These are phyloP conservation scores for Patagioenas fasciata DNA, from an alignment of 2,113 vertebrate genomes.

Conservation along the genomic window DNA sequence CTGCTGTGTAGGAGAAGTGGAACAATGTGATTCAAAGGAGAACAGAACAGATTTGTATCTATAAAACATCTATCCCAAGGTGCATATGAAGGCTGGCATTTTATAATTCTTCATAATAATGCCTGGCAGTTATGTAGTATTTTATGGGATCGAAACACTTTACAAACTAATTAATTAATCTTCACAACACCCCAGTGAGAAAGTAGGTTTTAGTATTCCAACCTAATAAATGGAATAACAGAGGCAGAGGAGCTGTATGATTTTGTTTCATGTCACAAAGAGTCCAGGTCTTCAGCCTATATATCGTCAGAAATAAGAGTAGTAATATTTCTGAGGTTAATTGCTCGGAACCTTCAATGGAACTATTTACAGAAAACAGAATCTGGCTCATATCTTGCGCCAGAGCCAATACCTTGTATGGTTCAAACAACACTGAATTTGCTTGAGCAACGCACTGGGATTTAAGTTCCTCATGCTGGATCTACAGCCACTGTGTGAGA, in stretches of 20 bases:
- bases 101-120: conserved; percentile 26
- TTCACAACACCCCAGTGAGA: background rate
- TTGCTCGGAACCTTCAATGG: background rate
- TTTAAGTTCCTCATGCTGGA: background rate
- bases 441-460: fast-evolving
- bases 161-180: conserved; percentile 41
- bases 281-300: background rate
- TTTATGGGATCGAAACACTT: conserved; percentile 38
- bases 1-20: background rate
- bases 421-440: background rate
- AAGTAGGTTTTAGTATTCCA: background rate
- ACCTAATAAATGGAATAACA: background rate
- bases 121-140: background rate
- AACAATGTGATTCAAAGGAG: background rate
- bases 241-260: background rate
- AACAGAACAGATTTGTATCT: background rate
- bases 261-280: background rate
- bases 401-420: background rate
- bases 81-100: background rate
- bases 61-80: background rate
- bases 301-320: background rate
- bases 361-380: background rate
- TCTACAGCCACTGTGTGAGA: background rate
- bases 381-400: background rate
- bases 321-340: background rate